These are phyloP conservation scores for Peribatodes rhomboidaria DNA, from an alignment of 2,888 invertebrate genomes.

Conservation along the genomic window DNA sequence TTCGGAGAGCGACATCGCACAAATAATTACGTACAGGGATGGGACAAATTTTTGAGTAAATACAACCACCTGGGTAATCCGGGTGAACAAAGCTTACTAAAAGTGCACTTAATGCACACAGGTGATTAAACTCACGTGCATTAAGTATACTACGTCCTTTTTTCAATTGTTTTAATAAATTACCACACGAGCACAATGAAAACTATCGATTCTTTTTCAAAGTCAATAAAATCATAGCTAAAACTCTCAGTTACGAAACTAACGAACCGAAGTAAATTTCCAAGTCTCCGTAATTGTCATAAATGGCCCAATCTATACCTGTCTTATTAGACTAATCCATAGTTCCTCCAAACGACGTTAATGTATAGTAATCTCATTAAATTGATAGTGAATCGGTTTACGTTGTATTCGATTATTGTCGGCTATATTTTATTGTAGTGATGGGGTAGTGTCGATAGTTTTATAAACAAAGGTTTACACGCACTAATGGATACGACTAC, in stretches of 20 bases:
- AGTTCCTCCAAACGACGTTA: slow-evolving; percentile 47
- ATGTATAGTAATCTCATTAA: slow-evolving; percentile 48
- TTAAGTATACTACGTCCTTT: too few species aligned
- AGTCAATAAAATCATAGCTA: not conserved
- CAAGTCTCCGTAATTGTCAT: slow-evolving; percentile 1
- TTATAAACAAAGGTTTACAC: too few species aligned
- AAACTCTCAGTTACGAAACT: not conserved
- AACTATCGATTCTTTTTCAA: not conserved
- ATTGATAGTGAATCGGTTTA: slow-evolving; percentile 45
- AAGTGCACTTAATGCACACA: too few species aligned
- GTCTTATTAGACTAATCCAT: slow-evolving; percentile 48
- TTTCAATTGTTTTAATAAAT: too few species aligned
- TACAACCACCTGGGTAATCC: too few species aligned
- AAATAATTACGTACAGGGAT: too few species aligned
- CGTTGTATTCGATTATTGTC: slow-evolving; percentile 41
- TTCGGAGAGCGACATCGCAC: too few species aligned
- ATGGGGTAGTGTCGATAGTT: slow-evolving; percentile 22
- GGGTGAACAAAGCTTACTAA: too few species aligned
- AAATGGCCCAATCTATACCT: slow-evolving; percentile 31
- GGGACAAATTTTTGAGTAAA: too few species aligned
- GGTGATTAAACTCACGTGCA: too few species aligned
- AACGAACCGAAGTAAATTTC: not conserved
- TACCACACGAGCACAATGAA: not conserved
- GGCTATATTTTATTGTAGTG: slow-evolving; percentile 42
- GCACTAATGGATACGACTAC: too few species aligned